Evolutionary conservation across 1,140 invertebrate species (phyloP), one percentile per base, ranked within the genome.

Genomic region (Zaprionus nigranus): DNA sequence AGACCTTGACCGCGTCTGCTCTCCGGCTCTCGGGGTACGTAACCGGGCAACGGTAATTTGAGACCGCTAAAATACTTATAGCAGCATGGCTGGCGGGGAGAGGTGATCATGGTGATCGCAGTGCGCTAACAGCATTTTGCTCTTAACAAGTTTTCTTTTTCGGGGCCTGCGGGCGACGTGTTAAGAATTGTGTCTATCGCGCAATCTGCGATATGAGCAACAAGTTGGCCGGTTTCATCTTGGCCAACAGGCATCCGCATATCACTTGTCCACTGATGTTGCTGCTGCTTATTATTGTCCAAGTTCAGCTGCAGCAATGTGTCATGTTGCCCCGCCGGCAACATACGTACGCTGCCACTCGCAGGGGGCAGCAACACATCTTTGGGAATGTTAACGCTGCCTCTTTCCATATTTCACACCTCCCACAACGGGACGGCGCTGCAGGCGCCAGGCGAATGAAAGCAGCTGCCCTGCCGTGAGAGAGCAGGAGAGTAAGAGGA

Each of bases 51-150:
- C 84, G 84, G 84, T 87, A 87, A 87, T 87, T 58, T 60, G 85
- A 87, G 88, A 87, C 84, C 84, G 84, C 81, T 88, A 87, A 81
- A 59, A 73, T 57, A 69, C 58, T 61, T 60, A 63, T 75, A 82
- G 62, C 81, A 70, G 80, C 61, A 75, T 17, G 9, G n/a, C 46
- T 11, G 46, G 46, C 15, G 38, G 51, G 60, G 63, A 76, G 17
- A 3, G 38, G 51, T 61, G 63, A 80, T 26, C 65, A n/a, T n/a
- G n/a, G 60, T 58, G 56, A 84, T 80, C 75, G 75, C 69, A 53
- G 74, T 54, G 43, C 34, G 82, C 75, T 87, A 84, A 87, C 84
- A 87, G 88, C 84, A 87, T 72, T 87, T 84, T 87, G 84, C 84
- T 87, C 84, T 87, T 87, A 87, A 84, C 85, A 86, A 84, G 58